These are phyloP conservation scores for Drosophila vallismaia DNA, from an alignment of 2,888 invertebrate species.

Conservation along the genomic window DNA sequence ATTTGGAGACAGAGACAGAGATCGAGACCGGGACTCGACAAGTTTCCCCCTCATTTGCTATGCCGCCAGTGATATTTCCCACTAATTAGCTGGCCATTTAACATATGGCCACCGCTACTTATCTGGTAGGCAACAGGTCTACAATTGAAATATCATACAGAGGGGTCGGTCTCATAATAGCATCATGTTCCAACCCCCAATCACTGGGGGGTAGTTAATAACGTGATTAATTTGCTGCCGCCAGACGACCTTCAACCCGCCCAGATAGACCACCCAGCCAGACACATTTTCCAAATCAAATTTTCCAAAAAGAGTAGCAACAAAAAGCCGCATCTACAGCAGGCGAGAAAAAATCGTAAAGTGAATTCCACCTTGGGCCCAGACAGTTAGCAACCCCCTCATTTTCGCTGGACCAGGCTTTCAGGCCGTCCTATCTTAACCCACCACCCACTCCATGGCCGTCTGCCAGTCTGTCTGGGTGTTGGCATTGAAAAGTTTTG, in stretches of 20 bases:
- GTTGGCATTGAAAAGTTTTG: slow-evolving; percentile 42
- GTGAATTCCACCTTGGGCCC: slow-evolving; percentile 41
- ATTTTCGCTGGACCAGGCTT: slow-evolving; percentile 27
- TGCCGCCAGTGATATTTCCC: slow-evolving; percentile 26
- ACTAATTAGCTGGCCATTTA: slow-evolving; percentile 55
- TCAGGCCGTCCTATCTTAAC: slow-evolving; percentile 16
- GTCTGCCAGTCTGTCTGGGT: slow-evolving; percentile 41
- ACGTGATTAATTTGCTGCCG: slow-evolving; percentile 72
- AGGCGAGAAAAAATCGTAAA: slow-evolving; percentile 20
- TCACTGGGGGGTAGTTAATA: slow-evolving; percentile 69
- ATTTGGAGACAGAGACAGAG: too few relatives aligned
- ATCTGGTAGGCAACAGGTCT: slow-evolving; percentile 56
- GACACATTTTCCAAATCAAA: slow-evolving; percentile 75
- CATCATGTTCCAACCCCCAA: slow-evolving; percentile 28
- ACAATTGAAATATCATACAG: slow-evolving; percentile 57
- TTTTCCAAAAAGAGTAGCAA: slow-evolving; percentile 55
- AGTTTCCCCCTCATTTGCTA: not conserved
- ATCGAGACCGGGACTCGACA: too few relatives aligned
- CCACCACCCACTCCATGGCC: slow-evolving; percentile 18
- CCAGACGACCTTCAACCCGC: slow-evolving; percentile 47
- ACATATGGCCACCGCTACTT: slow-evolving; percentile 28
- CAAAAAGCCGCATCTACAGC: slow-evolving; percentile 27
- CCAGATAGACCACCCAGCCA: slow-evolving; percentile 27
- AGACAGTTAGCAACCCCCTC: slow-evolving; percentile 43
- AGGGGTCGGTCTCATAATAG: slow-evolving; percentile 69